phyloP scores from a whole-genome alignment of 2,113 vertebrate genomes.

The Xenus cinereus region DNA sequence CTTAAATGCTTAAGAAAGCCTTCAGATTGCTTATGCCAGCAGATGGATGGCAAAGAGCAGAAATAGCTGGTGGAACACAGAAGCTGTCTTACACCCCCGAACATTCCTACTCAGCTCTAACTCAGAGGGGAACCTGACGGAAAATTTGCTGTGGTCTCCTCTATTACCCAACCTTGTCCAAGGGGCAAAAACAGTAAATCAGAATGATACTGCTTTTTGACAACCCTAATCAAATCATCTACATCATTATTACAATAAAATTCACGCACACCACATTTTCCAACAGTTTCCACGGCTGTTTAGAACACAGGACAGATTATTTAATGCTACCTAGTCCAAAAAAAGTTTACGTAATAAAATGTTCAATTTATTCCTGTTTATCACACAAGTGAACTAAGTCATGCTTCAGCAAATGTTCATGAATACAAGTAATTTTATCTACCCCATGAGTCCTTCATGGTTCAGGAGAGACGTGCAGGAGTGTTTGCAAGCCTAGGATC shows the following conservation, averaged over 20 bases:
- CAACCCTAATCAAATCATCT: background rate
- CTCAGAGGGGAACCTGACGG: background rate
- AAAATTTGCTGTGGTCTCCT: background rate
- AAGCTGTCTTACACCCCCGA: background rate
- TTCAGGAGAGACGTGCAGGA: background rate
- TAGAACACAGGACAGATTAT: background rate
- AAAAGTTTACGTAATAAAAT: background rate
- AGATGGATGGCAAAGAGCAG: background rate
- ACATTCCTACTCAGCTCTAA: background rate
- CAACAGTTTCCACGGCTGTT: background rate
- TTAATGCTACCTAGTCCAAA: background rate
- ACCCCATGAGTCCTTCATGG: background rate
- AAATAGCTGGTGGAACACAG: background rate
- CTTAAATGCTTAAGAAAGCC: background rate
- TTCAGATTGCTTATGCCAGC: background rate
- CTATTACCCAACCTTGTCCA: background rate
- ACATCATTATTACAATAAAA: background rate
- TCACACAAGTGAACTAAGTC: background rate
- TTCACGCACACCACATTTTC: background rate
- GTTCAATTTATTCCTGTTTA: background rate
- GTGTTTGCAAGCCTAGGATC: background rate
- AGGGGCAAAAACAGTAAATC: background rate
- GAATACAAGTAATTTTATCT: conserved; percentile 1
- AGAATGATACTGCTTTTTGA: background rate
- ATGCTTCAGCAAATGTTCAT: background rate